Evolutionary conservation across 2,797 vertebrate species (phyloP).

Genomic region (Anguilla marmorata): DNA sequence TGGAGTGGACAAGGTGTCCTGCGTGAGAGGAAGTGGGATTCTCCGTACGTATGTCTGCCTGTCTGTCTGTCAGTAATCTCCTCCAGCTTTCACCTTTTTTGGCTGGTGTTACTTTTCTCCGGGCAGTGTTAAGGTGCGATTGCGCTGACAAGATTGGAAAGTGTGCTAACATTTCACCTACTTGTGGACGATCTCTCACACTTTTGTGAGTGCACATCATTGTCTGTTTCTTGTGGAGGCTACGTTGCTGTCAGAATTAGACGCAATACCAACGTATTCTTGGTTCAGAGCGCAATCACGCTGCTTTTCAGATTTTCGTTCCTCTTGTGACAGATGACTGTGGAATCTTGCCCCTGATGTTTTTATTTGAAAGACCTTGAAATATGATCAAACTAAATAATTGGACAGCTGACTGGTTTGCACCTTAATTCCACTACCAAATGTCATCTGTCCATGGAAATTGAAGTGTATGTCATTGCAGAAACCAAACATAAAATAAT

Average conservation of each 20-base stretch:
- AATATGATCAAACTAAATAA: background rate
- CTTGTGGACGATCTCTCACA: background rate
- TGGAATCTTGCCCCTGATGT: background rate
- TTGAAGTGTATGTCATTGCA: too few relatives aligned
- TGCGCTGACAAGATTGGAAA: background rate
- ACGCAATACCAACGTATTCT: background rate
- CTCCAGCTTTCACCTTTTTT: background rate
- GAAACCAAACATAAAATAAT: too few relatives aligned
- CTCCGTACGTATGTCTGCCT: background rate
- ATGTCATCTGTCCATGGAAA: too few relatives aligned
- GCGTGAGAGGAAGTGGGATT: background rate
- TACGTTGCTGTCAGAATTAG: background rate
- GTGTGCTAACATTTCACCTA: background rate
- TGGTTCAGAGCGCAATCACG: background rate
- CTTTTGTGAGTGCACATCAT: background rate
- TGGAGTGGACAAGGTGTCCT: conserved; percentile 8
- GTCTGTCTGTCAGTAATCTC: background rate
- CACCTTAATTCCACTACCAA: too few relatives aligned
- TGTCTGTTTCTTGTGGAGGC: background rate
- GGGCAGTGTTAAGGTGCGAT: background rate
- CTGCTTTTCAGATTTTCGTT: background rate
- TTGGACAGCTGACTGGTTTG: too few relatives aligned
- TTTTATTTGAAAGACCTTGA: background rate
- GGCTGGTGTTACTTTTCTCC: background rate
- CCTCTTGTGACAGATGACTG: background rate